A percentile compares a stretch with the other conserved stretches of the same genome.
These are phyloP conservation scores for Cheilosia vernalis DNA, from an alignment of 2,888 invertebrate genomes.

Conservation along the genomic window DNA sequence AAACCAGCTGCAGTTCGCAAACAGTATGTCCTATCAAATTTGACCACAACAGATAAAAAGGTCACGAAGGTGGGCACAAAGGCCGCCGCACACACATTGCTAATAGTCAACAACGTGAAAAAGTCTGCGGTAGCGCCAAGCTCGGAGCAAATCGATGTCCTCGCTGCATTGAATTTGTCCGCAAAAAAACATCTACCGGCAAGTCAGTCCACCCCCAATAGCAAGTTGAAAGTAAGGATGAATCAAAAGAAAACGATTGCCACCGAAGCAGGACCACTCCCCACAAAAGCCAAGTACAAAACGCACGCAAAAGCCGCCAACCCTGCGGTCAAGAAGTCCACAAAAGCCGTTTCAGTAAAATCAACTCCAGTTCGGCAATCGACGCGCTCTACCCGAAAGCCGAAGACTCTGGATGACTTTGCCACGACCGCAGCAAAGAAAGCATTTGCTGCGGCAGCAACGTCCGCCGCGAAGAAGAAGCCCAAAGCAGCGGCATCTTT, in stretches of 20 bases:
- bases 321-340: constrained; percentile 27
- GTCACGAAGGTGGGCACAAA: constrained; percentile 38
- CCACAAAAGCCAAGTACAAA: background rate
- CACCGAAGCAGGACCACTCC: constrained; percentile 5
- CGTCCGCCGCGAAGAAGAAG: constrained; percentile 11
- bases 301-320: background rate
- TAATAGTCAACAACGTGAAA: constrained; percentile 5
- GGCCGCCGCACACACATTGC: constrained; percentile 1
- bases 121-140: constrained; percentile 43
- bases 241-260: constrained; percentile 50
- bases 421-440: constrained; percentile 22
- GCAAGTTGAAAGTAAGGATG: constrained; percentile 31
- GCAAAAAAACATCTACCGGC: constrained; percentile 58
- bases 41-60: constrained; percentile 67
- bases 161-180: constrained; percentile 81
- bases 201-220: background rate
- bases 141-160: constrained; percentile 78
- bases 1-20: constrained; percentile 36
- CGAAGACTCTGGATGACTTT: constrained; percentile 48
- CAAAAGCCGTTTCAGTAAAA: constrained; percentile 29
- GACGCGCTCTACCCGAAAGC: constrained; percentile 27
- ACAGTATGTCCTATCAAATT: constrained; percentile 61
- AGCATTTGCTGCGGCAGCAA: background rate
- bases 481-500: background rate
- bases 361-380: constrained; percentile 57